phyloP scores from a whole-genome alignment of 1,140 invertebrate species.

The Platyura marginata region DNA sequence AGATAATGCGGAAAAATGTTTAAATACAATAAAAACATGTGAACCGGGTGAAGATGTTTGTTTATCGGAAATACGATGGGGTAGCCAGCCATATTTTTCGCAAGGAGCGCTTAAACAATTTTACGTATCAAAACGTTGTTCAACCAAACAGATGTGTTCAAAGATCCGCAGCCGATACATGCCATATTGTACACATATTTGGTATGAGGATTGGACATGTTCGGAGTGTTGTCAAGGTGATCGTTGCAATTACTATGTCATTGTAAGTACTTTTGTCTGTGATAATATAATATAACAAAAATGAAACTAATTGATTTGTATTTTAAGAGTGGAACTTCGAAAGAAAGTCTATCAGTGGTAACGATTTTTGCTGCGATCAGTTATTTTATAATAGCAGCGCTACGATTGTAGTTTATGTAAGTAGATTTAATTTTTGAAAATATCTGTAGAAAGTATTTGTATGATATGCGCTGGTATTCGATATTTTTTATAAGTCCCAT shows the following conservation, averaged over 20 bases:
- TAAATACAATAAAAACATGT: constrained; percentile 81
- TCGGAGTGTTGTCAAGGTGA: constrained; percentile 94
- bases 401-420: no score
- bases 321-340: neutral
- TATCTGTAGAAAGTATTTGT: no score
- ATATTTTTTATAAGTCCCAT: no score
- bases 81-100: constrained; percentile 87
- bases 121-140: constrained; percentile 84
- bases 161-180: constrained; percentile 44
- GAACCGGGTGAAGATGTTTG: constrained; percentile 74
- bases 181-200: constrained; percentile 77
- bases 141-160: constrained; percentile 62
- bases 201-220: constrained; percentile 96
- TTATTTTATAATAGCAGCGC: no score
- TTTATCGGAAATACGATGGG: constrained; percentile 76
- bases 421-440: no score
- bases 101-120: constrained; percentile 84
- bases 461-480: no score
- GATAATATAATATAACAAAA: neutral
- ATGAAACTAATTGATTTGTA: neutral
- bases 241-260: constrained; percentile 90
- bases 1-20: constrained; percentile 82
- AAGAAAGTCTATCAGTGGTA: no score
- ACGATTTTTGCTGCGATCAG: no score
- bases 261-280: constrained; percentile 59